phyloP scores from a whole-genome alignment of 2,888 invertebrate species.

The Metacarcinus magister region DNA sequence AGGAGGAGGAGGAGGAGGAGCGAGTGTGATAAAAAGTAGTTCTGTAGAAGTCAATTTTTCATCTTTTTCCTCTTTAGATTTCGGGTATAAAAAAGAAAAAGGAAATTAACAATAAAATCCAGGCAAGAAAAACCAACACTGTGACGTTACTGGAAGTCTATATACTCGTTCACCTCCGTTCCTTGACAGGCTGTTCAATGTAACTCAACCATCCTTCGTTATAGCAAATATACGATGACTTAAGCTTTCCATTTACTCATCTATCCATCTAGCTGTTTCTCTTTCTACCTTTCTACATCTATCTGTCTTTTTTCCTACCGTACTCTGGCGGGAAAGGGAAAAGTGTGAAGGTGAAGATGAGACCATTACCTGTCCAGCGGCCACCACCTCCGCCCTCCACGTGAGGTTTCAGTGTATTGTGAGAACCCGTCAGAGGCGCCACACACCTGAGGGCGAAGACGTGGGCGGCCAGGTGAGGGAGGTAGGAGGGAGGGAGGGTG shows the following conservation, averaged over 20 bases:
- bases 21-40: background rate
- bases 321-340: background rate
- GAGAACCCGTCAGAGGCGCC: constrained; percentile 16
- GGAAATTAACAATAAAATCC: no score
- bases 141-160: background rate
- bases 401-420: constrained; percentile 11
- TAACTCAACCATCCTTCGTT: background rate
- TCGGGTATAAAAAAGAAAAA: no score
- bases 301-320: background rate
- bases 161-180: background rate
- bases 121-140: no score
- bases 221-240: background rate
- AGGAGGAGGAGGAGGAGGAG: background rate
- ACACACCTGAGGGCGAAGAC: constrained; percentile 19
- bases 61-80: background rate
- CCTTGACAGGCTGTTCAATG: background rate
- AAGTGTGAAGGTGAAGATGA: background rate
- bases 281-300: background rate
- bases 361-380: constrained; percentile 18
- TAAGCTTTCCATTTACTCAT: background rate
- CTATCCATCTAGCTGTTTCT: background rate
- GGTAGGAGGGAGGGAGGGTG: background rate
- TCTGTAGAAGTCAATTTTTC: background rate
- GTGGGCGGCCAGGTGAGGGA: constrained; percentile 26
- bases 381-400: background rate